Base-by-base conservation (phyloP, 2,113 vertebrate genomes). In the Hassar affinis region DNA sequence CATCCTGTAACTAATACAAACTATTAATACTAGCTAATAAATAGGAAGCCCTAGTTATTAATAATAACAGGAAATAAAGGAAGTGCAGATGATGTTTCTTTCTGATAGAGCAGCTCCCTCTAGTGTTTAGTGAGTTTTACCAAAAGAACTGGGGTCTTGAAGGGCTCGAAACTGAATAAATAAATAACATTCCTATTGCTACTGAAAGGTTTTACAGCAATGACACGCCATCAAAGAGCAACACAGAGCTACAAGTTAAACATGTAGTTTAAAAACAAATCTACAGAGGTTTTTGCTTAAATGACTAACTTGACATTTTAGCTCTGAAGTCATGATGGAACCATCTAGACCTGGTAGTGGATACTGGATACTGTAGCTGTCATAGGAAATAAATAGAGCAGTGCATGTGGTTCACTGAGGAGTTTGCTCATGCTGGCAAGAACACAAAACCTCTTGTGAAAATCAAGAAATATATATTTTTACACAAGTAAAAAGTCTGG, bases 381-480 rank as follows among this genome's bases (percentile, higher is more conserved):
- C 79, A 85, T 17, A 62, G 71, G 84, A 91, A 91, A 92, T 84
- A 92, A 91, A 89, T 87, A 86, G 79, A 88, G 81, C 68, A 80
- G 71, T 86, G 83, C 85, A 89, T 81, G 85, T 87, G 86, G 86
- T 83, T 71, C 52, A 22, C 81, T 61, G 27, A 61, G 79, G 49
- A 49, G 38, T 47, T 78, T 80, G 75, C 72, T 80, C 81, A 74
- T 83, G 78, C 80, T 30, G 59, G 22, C 77, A 62, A 79, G 14
- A 4, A 27, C 20, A 54, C 22, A 54, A 51, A 33, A 20, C 7
- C 0, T 45, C 38, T 71, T 47, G 9, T 30, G 7, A 30, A 69
- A 4, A 62, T 62, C 20, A 59, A 59, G 56, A 59, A 59, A 59
- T 59, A 59, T n/a, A 56, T 56, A 22, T 20, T 54, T 54, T 54